These are phyloP conservation scores for Crambe crambe DNA, from an alignment of 37 sponge, comb jelly and placozoan genomes.

Conservation along the genomic window DNA sequence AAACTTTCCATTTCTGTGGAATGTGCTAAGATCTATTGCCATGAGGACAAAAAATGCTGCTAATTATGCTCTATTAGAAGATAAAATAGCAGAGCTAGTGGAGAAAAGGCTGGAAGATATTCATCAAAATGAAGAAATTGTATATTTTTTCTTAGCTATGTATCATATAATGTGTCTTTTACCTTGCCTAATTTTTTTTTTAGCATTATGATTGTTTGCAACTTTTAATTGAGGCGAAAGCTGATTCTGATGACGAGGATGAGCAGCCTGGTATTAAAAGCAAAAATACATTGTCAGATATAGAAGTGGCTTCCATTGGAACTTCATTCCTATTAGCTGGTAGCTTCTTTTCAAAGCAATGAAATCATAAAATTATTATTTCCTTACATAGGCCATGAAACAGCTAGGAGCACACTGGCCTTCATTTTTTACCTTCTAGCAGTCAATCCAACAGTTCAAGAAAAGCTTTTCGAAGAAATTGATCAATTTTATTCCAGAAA, in stretches of 20 bases:
- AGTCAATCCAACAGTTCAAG: conserved; percentile 8
- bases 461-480: conserved; percentile 11
- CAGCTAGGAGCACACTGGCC: conserved; percentile 23
- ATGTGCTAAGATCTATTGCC: too few species aligned
- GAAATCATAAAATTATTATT: too few species aligned
- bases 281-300: not conserved
- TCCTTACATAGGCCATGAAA: conserved; percentile 24
- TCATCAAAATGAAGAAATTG: too few species aligned
- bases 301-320: not conserved
- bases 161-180: too few species aligned
- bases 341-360: too few species aligned
- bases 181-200: too few species aligned
- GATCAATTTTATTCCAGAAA: not conserved
- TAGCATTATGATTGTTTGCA: not conserved
- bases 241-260: not conserved
- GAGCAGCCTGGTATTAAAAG: not conserved
- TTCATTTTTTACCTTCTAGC: conserved; percentile 27
- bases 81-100: too few species aligned
- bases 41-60: too few species aligned
- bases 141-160: too few species aligned
- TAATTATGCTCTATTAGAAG: too few species aligned
- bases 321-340: not conserved
- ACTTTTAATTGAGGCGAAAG: not conserved
- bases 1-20: too few species aligned
- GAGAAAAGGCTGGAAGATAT: too few species aligned